Conservation (phyloP, 2,113 vertebrate genomes). For the Cyphomyrus discorhynchus region DNA sequence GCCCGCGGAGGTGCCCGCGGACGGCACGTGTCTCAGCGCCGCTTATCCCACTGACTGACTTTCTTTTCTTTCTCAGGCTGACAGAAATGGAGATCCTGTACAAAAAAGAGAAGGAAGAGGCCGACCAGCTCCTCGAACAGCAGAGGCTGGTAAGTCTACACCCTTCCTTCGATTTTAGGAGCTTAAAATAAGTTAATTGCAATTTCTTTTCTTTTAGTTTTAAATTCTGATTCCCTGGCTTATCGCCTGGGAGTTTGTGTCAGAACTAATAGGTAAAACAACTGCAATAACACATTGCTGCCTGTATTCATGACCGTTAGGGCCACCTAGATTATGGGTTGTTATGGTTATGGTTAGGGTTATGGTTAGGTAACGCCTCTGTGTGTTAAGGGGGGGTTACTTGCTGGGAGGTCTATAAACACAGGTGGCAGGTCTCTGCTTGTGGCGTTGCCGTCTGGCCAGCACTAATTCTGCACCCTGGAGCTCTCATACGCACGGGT, state of each 20-base stretch:
- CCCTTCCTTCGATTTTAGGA: neutral
- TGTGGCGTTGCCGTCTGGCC: slow-evolving; percentile 69
- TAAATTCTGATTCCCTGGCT: neutral
- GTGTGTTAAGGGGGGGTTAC: neutral
- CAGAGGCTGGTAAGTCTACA: slow-evolving; percentile 86
- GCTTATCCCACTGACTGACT: neutral
- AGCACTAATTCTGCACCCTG: slow-evolving; percentile 79
- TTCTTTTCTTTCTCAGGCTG: slow-evolving; percentile 60
- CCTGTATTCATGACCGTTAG: neutral
- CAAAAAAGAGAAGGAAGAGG: slow-evolving; percentile 97
- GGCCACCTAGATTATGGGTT: neutral
- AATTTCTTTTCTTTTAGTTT: neutral
- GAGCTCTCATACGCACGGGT: slow-evolving; percentile 55
- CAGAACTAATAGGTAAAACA: neutral
- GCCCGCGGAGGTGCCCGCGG: neutral
- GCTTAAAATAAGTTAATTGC: neutral
- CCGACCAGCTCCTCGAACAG: slow-evolving; percentile 93
- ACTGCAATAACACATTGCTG: neutral
- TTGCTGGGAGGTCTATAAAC: neutral
- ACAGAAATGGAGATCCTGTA: slow-evolving; percentile 99
- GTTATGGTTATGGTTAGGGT: neutral
- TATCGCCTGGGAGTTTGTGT: neutral
- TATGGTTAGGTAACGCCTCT: neutral
- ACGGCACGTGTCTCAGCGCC: neutral
- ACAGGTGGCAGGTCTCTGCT: slow-evolving; percentile 39